Percentiles rank a stretch among this genome's conserved stretches.
Conservation (phyloP, 2,888 invertebrate species). For the Drosophila mimica region DNA sequence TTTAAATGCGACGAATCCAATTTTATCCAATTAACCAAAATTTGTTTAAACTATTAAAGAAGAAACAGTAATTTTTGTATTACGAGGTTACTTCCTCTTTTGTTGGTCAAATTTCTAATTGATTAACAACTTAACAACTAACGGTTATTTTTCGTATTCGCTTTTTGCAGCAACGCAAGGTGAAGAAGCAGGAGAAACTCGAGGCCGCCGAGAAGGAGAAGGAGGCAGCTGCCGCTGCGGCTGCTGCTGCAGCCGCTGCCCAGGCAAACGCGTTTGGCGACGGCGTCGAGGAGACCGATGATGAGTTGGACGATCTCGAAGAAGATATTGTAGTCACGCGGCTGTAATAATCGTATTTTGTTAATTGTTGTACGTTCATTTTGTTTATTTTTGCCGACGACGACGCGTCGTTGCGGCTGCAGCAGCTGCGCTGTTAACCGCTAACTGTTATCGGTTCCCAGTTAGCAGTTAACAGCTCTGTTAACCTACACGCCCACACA, state of each 20-base stretch:
- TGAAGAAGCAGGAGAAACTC: constrained; percentile 89
- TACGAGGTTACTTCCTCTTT: background rate
- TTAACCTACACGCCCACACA: constrained; percentile 17
- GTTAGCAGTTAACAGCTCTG: constrained; percentile 24
- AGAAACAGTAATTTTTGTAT: constrained; percentile 63
- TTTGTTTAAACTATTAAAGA: constrained; percentile 87
- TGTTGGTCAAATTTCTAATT: background rate
- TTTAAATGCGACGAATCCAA: constrained; percentile 87
- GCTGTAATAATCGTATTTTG: constrained; percentile 86
- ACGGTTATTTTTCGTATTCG: background rate
- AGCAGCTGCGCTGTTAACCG: constrained; percentile 40
- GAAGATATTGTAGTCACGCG: constrained; percentile 95
- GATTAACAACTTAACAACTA: background rate
- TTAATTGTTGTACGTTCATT: constrained; percentile 61
- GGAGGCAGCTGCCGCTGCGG: constrained; percentile 87
- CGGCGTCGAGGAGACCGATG: constrained; percentile 91
- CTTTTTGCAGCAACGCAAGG: constrained; percentile 87
- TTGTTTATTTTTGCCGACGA: constrained; percentile 53
- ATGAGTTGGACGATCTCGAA: constrained; percentile 94
- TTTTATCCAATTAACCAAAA: constrained; percentile 88
- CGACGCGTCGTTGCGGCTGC: constrained; percentile 48
- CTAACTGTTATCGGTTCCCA: constrained; percentile 7
- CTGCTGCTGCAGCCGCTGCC: constrained; percentile 86
- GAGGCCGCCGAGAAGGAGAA: constrained; percentile 88
- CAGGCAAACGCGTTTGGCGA: constrained; percentile 68